These are phyloP conservation scores for Dione juno DNA, from an alignment of 2,888 invertebrate genomes.

Conservation along the genomic window DNA sequence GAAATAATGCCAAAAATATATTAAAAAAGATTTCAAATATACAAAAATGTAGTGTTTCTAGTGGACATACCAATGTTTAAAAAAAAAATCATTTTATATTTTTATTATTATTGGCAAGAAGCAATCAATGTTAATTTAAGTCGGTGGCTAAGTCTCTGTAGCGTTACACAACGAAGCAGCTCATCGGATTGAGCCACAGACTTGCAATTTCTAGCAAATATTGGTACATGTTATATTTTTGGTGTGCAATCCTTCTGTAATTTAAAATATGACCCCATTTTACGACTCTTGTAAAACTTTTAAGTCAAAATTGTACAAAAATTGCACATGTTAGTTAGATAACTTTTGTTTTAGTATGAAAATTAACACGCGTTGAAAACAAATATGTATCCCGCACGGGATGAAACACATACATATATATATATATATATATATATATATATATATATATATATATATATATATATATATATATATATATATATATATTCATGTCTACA, in stretches of 20 bases:
- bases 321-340: background rate
- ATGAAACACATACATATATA: too few species aligned
- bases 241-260: constrained; percentile 30
- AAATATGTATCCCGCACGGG: background rate
- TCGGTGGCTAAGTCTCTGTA: constrained; percentile 5
- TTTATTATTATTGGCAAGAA: background rate
- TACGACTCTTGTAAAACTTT: constrained; percentile 9
- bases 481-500: too few species aligned
- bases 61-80: too few species aligned
- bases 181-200: constrained; percentile 41
- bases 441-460: too few species aligned
- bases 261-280: constrained; percentile 12
- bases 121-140: background rate
- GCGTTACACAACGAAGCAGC: constrained; percentile 39
- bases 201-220: constrained; percentile 29
- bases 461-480: too few species aligned
- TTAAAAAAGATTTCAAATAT: too few species aligned
- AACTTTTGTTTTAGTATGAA: background rate
- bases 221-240: constrained; percentile 31
- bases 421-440: too few species aligned
- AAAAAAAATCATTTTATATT: background rate
- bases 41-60: too few species aligned
- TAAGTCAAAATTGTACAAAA: background rate
- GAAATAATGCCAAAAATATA: too few species aligned
- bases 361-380: background rate